Base-by-base conservation (phyloP, 2,888 invertebrate genomes). In the Ligdia adustata region DNA sequence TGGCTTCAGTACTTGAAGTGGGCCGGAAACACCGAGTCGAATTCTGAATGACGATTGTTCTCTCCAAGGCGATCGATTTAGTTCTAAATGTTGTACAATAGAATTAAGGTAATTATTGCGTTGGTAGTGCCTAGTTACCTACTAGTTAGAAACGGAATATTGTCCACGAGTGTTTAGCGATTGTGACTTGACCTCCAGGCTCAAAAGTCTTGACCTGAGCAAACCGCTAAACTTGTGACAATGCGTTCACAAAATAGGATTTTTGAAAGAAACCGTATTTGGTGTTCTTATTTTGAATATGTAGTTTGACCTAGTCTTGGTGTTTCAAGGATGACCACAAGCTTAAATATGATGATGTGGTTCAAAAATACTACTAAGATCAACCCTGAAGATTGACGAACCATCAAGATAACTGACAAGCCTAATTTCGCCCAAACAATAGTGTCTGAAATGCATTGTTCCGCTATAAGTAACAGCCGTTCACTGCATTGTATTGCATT, bases 31-130 rank as follows among this genome's bases (percentile, higher is more conserved):
- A 26, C 45, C 45, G 55, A 34, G 28, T 45, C 47, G 4, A 45
- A 53, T 51, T 42, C 11, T 53, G 50, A 56, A 56, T 56, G 53
- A 42, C 48, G 48, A 57, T 57, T 52, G 52, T 57, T 48, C 31
- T 48, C 26, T 41, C n/a, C 32, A 28, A 45, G 40, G 44, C 26
- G 37, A 33, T 41, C 28, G 37, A 28, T 38, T 37, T 42, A 14
- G 27, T 37, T 26, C 16, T 18, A 40, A 47, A 26, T 15, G n/a
- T 11, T 32, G 32, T 38, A 27, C 37, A 42, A 42, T 34, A 26
- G 20, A 27, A 28, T 37, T 16, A 4, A 39, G 6, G 32, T 38
- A n/a, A n/a, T n/a, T n/a, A 46, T 46, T 54, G 42, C 39, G 22
- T 12, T 9, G 5, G 34, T 38, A 15, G 28, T 35, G 7, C 42